phyloP scores from a whole-genome alignment of 2,113 vertebrate species.

The Myodes glareolus region DNA sequence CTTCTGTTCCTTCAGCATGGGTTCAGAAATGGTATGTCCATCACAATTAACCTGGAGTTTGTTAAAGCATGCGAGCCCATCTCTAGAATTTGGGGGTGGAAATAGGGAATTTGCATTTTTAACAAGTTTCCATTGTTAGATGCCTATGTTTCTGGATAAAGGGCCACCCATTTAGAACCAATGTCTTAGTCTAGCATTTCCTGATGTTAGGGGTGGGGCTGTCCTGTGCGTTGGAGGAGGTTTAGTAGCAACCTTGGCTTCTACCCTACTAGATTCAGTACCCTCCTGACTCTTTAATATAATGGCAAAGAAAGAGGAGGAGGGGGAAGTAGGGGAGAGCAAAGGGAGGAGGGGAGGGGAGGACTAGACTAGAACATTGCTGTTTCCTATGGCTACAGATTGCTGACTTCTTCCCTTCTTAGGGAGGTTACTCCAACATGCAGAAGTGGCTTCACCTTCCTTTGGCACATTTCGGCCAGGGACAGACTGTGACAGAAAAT shows the following conservation, averaged over 20 bases:
- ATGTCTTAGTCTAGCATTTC: background rate
- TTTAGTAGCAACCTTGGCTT: background rate
- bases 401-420: background rate
- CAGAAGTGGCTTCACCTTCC: background rate
- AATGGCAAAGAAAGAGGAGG: background rate
- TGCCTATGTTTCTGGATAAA: background rate
- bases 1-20: background rate
- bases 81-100: background rate
- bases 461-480: background rate
- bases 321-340: background rate
- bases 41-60: background rate
- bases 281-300: background rate
- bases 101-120: constrained; percentile 7
- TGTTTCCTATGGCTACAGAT: background rate
- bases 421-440: background rate
- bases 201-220: background rate
- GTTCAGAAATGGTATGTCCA: background rate
- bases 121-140: background rate
- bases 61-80: background rate
- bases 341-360: background rate
- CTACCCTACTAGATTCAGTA: background rate
- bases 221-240: background rate
- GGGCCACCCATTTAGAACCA: background rate
- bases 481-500: background rate
- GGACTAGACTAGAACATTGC: background rate